Conservation (phyloP, 2,113 vertebrate genomes). For the Odobenus rosmarus region DNA sequence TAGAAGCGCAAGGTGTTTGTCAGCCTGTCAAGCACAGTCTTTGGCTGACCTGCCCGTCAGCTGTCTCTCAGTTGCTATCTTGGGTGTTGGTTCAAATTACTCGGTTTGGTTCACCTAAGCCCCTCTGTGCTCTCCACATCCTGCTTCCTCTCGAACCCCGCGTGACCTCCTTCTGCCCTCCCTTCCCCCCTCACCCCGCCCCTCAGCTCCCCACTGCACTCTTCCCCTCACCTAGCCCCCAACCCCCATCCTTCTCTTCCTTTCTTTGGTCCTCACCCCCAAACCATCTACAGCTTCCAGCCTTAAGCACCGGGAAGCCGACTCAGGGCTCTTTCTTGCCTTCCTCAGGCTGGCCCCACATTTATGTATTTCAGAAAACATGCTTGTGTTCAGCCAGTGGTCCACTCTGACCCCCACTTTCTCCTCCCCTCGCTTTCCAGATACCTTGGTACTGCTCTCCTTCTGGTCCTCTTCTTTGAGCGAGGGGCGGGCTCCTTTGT, state of each 20-base stretch:
- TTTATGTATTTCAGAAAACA: neutral
- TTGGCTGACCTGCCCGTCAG: slow-evolving; percentile 6
- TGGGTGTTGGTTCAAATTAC: slow-evolving; percentile 54
- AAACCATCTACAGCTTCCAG: neutral
- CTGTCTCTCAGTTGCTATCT: slow-evolving; percentile 51
- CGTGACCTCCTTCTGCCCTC: neutral
- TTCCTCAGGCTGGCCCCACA: neutral
- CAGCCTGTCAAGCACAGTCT: neutral
- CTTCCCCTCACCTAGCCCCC: neutral
- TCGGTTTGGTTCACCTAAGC: slow-evolving; percentile 48
- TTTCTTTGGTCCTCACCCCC: neutral
- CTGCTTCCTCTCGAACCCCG: neutral
- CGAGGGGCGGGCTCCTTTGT: neutral
- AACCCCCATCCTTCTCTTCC: neutral
- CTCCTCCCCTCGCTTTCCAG: neutral
- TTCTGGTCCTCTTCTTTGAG: slow-evolving; percentile 34
- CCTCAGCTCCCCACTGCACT: neutral
- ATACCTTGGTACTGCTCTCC: slow-evolving; percentile 68
- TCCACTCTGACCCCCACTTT: neutral
- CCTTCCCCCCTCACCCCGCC: neutral
- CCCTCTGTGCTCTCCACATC: neutral
- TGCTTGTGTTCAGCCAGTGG: neutral
- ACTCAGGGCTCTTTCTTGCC: neutral
- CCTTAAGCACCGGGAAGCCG: neutral
- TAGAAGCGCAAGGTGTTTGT: neutral